phyloP scores from a whole-genome alignment of 1,140 invertebrate species.

The Drosophila melanogaster region DNA sequence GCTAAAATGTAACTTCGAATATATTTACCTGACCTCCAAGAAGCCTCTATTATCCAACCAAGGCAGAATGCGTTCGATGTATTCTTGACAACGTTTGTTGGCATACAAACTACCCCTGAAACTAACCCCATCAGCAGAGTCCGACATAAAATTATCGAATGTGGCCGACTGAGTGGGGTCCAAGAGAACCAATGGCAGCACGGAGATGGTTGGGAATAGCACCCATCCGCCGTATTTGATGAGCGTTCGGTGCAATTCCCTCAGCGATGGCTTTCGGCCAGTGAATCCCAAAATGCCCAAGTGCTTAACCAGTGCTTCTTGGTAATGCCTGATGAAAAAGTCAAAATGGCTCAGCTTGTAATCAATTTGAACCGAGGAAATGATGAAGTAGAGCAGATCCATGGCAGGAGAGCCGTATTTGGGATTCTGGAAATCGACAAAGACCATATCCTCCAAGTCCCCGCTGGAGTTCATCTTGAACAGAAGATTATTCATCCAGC shows the following conservation, averaged over 20 bases:
- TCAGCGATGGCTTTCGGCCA: constrained; percentile 40
- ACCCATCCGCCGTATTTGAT: constrained; percentile 52
- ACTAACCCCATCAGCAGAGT: constrained; percentile 13
- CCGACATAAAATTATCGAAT: constrained; percentile 65
- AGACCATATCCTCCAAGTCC: constrained; percentile 72
- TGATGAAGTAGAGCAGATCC: constrained; percentile 69
- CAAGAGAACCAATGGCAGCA: constrained; percentile 63
- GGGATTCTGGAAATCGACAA: constrained; percentile 75
- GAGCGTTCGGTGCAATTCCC: constrained; percentile 56
- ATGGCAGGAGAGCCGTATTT: constrained; percentile 54
- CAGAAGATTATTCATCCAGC: constrained; percentile 88
- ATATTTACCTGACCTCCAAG: constrained; percentile 51
- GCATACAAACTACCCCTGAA: constrained; percentile 63
- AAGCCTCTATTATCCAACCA: constrained; percentile 73
- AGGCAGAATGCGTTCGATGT: constrained; percentile 64
- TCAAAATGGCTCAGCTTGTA: constrained; percentile 71
- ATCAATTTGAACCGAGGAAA: constrained; percentile 65
- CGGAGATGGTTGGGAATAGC: constrained; percentile 33
- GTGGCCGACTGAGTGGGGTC: constrained; percentile 57
- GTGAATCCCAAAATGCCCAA: constrained; percentile 58
- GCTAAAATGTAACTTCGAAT: rapidly evolving
- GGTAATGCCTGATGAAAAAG: constrained; percentile 64
- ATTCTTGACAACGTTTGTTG: constrained; percentile 45
- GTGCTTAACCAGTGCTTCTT: constrained; percentile 64
- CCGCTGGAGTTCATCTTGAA: constrained; percentile 84